These are phyloP conservation scores for Cistogaster globosa DNA, from an alignment of 2,888 invertebrate species.

Conservation along the genomic window DNA sequence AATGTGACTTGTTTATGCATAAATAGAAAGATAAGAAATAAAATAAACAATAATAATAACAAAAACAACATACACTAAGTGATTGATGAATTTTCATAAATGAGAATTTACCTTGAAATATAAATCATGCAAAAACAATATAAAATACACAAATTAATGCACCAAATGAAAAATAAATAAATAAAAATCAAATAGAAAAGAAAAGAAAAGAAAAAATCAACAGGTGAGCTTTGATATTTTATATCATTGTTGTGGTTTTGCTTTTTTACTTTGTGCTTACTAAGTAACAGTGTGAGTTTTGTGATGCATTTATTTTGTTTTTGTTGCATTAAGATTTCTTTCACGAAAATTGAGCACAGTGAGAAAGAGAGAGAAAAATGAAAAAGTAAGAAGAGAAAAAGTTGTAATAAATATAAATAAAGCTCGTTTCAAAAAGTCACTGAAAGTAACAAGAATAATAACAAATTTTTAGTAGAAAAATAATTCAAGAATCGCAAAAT, in stretches of 20 bases:
- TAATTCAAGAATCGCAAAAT: too few species aligned
- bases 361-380: not conserved
- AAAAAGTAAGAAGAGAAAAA: not conserved
- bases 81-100: slow-evolving; percentile 26
- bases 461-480: not conserved
- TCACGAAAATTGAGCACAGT: not conserved
- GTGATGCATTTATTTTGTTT: slow-evolving; percentile 12
- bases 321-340: not conserved
- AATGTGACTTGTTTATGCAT: slow-evolving; percentile 6
- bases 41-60: not conserved
- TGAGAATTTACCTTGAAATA: slow-evolving; percentile 58
- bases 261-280: not conserved
- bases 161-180: slow-evolving; percentile 56
- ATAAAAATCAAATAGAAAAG: slow-evolving; percentile 3
- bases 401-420: not conserved
- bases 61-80: not conserved
- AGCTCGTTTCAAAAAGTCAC: not conserved
- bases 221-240: slow-evolving; percentile 76
- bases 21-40: slow-evolving; percentile 20
- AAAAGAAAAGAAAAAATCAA: slow-evolving; percentile 74
- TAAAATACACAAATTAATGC: slow-evolving; percentile 45
- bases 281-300: not conserved
- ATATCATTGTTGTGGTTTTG: slow-evolving; percentile 9
- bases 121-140: slow-evolving; percentile 45
- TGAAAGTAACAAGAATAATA: not conserved